Base-by-base conservation (phyloP, 2,888 invertebrate species). In the Acronicta alni region DNA sequence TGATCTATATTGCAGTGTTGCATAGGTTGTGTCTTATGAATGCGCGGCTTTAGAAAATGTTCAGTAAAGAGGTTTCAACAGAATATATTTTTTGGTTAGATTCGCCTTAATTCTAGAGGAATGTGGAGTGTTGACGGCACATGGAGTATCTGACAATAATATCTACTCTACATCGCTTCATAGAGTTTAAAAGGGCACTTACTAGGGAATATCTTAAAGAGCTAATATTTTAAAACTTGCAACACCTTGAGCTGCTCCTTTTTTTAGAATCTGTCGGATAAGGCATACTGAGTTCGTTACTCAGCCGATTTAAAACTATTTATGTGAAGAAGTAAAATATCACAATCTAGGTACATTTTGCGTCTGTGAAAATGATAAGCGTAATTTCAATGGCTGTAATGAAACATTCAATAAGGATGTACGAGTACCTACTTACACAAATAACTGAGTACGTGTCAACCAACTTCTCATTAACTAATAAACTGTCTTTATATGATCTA, bases 71-170 rank as follows among this genome's bases (percentile, higher is more conserved):
- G 51, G 59, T 64, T 55, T 62, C 9, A 74, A 69, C 67, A 67
- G 65, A 70, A 66, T 59, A 73, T 49, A 68, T 65, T 65, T 48
- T 37, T 43, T 46, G 44, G 67, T 64, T 76, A 67, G 58, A 65
- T 73, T 72, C 63, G 73, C 76, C 91, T 92, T 92, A 92, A 86
- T 64, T 75, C 92, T 93, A 93, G 75, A 90, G 93, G 93, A 93
- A 93, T 93, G 93, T 93, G 92, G 89, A 85, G 74, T 62, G 83
- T 78, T 84, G 79, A 81, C 67, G 72, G 81, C 54, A 57, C 32
- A 23, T 76, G 52, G 62, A 71, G 57, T 56, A 48, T 61, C 61
- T 58, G 58, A 63, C 71, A 74, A 77, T 75, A 64, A 72, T 75
- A 72, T 65, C 78, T 84, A 80, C 42, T 73, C 75, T 87, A 83